These are phyloP conservation scores for Saxidomus purpurata DNA, from an alignment of 1,140 invertebrate species.

Conservation along the genomic window DNA sequence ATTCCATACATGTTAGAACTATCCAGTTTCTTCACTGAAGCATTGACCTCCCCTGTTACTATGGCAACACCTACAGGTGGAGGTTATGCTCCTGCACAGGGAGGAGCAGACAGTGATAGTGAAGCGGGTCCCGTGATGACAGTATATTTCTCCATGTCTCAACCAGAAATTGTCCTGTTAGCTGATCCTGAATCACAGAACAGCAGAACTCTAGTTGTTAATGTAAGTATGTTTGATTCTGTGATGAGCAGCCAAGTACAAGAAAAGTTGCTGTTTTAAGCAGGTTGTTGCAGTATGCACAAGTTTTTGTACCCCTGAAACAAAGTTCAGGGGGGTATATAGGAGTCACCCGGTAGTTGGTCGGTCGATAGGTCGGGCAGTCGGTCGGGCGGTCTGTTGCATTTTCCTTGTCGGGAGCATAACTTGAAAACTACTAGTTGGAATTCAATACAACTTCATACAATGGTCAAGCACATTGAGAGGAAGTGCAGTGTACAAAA, in stretches of 20 bases:
- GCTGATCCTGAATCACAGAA: slow-evolving; percentile 90
- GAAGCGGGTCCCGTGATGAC: slow-evolving; percentile 68
- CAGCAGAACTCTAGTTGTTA: slow-evolving; percentile 91
- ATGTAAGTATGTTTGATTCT: slow-evolving; percentile 85
- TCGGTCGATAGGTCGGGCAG: too few relatives aligned
- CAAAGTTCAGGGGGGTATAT: too few relatives aligned
- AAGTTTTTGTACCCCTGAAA: too few relatives aligned
- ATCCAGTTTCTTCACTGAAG: slow-evolving; percentile 87
- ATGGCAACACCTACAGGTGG: neutral
- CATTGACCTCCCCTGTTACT: slow-evolving; percentile 39
- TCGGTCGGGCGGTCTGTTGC: too few relatives aligned
- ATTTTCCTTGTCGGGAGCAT: too few relatives aligned
- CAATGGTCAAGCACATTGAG: too few relatives aligned
- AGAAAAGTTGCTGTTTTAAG: neutral
- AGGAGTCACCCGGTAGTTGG: too few relatives aligned
- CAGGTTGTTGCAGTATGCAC: neutral
- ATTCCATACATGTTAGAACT: slow-evolving; percentile 91
- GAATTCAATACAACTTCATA: too few relatives aligned
- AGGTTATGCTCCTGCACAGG: neutral
- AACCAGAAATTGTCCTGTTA: slow-evolving; percentile 93
- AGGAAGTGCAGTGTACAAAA: too few relatives aligned
- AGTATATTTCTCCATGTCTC: slow-evolving; percentile 87
- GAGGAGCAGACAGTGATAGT: slow-evolving; percentile 8
- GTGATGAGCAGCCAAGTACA: too few relatives aligned
- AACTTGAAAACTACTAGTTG: too few relatives aligned